Percentiles rank a stretch among this genome's conserved stretches.
These are phyloP conservation scores for Glomeris maerens DNA, from an alignment of 1,140 invertebrate genomes.

Conservation along the genomic window DNA sequence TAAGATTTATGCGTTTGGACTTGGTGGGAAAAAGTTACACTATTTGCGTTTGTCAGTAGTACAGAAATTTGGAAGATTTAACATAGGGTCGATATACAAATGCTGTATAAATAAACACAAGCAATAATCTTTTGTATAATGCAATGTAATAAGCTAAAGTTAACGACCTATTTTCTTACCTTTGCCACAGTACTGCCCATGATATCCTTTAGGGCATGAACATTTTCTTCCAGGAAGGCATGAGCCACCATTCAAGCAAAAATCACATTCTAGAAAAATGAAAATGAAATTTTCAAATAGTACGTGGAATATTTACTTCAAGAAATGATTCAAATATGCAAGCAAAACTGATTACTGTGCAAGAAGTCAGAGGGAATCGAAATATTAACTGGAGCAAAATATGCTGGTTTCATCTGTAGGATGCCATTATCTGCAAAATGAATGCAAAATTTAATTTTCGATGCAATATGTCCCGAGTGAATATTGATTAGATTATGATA, in stretches of 20 bases:
- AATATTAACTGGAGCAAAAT: neutral
- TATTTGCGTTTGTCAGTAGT: neutral
- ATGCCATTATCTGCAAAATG: neutral
- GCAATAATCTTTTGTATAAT: neutral
- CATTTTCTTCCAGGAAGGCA: neutral
- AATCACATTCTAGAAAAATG: neutral
- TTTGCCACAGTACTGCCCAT: neutral
- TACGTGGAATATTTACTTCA: neutral
- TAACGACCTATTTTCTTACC: too few relatives aligned
- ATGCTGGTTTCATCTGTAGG: neutral
- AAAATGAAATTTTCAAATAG: too few relatives aligned
- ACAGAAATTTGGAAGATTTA: neutral
- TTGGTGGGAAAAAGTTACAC: too few relatives aligned
- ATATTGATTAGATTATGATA: too few relatives aligned
- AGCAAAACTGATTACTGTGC: neutral
- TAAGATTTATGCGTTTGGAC: neutral
- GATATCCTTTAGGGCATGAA: neutral
- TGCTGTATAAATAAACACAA: neutral
- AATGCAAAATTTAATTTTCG: neutral
- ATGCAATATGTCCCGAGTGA: too few relatives aligned
- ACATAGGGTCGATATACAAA: neutral
- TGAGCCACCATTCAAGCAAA: neutral
- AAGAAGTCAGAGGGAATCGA: neutral
- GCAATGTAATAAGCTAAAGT: neutral
- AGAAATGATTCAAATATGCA: neutral